Base-by-base conservation (phyloP, 2,888 invertebrate genomes). In the Acanthosoma haemorrhoidale region DNA sequence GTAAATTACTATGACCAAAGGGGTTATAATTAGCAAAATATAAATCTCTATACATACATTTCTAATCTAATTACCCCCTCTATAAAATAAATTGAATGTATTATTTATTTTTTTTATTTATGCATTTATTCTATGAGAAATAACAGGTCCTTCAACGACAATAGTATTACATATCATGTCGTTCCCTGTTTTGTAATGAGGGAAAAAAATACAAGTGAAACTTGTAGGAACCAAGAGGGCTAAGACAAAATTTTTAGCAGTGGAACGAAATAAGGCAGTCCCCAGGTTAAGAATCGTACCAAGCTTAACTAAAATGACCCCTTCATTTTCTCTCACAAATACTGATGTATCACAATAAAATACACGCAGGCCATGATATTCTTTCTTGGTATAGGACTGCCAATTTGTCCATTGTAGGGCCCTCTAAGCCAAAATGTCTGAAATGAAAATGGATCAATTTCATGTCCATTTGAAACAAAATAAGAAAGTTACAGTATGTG, bases 311-410 rank as follows among this genome's bases (percentile, higher is more conserved):
- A 90, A 78, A 0, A 91, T 61, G 3, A 15, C 9, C 13, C 21
- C 32, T 25, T 58, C 32, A 9, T 34, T 25, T 13, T n/a, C 13
- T 3, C 11, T 58, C 9, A 6, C 15, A 2, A 90, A 81, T 0
- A 85, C 84, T 25, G 94, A 86, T 38, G 86, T 86, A 39, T 88
- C 87, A 71, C 91, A 92, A 29, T 88, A 87, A 6, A 95, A 87
- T 0, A 96, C 93, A 71, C 90, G 85, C 32, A 96, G 83, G 1
- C 91, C 82, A 96, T 86, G 25, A 94, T 80, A 6, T 88, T 86
- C 82, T 96, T 96, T 0, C 96, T 96, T 0, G 95, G 94, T 4
- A 95, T 95, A 2, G 94, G 91, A 34, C 93, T 90, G 8, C 89
- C 89, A 6, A 85, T 81, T 4, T 84, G 81, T 4, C 86, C 84